Conservation (phyloP, 2,888 invertebrate genomes). For the Pandemis cinnamomeana region DNA sequence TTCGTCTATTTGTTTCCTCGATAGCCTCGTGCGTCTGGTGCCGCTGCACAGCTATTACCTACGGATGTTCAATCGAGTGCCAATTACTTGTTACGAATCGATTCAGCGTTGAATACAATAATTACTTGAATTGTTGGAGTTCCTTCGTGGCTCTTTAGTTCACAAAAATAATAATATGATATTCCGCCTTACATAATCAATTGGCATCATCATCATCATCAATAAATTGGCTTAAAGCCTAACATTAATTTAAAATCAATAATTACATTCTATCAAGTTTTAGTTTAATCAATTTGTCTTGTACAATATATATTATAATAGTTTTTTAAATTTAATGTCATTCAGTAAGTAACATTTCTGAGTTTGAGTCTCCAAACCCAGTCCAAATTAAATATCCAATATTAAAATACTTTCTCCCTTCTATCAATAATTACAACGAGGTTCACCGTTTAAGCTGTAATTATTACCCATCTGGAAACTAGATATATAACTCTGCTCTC, state of each 20-base stretch:
- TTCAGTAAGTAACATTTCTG: too few relatives aligned
- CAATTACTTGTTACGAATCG: slow-evolving; percentile 55
- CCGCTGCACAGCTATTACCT: slow-evolving; percentile 32
- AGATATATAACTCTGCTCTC: slow-evolving; percentile 6
- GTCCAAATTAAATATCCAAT: too few relatives aligned
- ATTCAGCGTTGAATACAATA: slow-evolving; percentile 55
- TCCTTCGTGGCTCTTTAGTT: slow-evolving; percentile 42
- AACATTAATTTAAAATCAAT: slow-evolving; percentile 1
- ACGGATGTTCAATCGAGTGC: slow-evolving; percentile 45
- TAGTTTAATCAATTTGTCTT: too few relatives aligned
- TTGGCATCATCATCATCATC: too few relatives aligned
- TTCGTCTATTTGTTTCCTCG: slow-evolving; percentile 3
- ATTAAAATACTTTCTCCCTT: too few relatives aligned
- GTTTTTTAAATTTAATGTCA: too few relatives aligned
- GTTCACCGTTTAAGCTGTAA: slow-evolving; percentile 18
- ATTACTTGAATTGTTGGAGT: slow-evolving; percentile 49
- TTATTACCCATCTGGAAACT: slow-evolving; percentile 21
- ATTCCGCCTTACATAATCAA: not conserved
- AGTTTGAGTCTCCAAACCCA: too few relatives aligned
- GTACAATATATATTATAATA: too few relatives aligned
- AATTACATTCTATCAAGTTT: too few relatives aligned
- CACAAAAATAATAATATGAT: not conserved
- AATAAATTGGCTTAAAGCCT: not conserved
- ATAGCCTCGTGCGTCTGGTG: slow-evolving; percentile 13
- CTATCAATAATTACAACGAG: slow-evolving; percentile 14